Evolutionary conservation across 2,113 vertebrate species (phyloP), one percentile per base, ranked within the genome.

Genomic region (Megaleporinus macrocephalus): DNA sequence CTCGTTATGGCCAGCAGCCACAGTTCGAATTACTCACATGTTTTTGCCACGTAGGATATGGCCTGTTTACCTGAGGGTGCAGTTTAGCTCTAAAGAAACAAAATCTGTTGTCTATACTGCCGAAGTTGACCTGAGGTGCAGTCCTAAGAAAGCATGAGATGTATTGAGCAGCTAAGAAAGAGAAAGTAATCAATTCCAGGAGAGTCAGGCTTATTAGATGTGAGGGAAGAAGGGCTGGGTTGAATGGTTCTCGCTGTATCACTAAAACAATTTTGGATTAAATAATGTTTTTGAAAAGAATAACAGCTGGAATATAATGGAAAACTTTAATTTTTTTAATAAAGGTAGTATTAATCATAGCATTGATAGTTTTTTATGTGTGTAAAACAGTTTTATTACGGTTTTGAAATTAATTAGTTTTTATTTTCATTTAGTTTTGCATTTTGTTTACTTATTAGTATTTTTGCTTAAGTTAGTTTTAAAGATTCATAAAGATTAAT

Each of bases 91-190:
- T 61, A 47, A 26, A 77, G 75, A 24, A 16, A 24, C 33, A 77
- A 44, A 63, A 44, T 44, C 36, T 44, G 33, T 70, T 24, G 66
- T 44, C 33, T 70, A 3, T 44, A 24, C 16, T 24, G 10, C 7
- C 4, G 18, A 41, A 16, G 18, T 30, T 70, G 71, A 63, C 86
- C 81, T 80, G 41, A 15, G 88, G 84, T 81, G 33, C 82, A 81
- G 72, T 78, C 69, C 79, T 33, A 76, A 85, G 76, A 29, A 30
- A 24, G 61, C 36, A 24, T n/a, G 51, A 73, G 69, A 68, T 69
- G 62, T 68, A 51, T 41, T 74, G 70, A 78, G 70, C 63, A 70
- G 24, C 70, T 30, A 29, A 63, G 70, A 44, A 79, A 69, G 69
- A 74, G 68, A 79, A 1, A 51, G 49, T 22, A 1, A 70, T 65